Conservation (phyloP, 2,113 vertebrate genomes). For the Corynorhinus townsendii region DNA sequence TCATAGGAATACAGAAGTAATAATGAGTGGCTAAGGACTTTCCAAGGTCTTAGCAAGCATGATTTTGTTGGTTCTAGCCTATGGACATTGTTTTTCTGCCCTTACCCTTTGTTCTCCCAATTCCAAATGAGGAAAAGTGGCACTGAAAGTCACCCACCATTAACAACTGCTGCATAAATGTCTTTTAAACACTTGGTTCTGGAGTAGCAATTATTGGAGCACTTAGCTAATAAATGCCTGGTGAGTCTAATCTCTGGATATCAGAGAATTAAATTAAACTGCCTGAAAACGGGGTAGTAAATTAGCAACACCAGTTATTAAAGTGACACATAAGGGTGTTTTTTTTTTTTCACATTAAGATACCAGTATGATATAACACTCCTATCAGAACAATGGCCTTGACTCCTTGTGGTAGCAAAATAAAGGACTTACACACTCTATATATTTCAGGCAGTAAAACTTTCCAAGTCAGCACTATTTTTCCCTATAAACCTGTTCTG, state of each 20-base stretch:
- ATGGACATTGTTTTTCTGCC: background rate
- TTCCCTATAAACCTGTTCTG: conserved; percentile 11
- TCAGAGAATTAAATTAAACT: conserved; percentile 51
- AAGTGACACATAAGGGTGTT: conserved; percentile 17
- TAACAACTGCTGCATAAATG: conserved; percentile 20
- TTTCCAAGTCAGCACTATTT: conserved; percentile 24
- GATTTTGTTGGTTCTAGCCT: background rate
- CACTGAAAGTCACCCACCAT: background rate
- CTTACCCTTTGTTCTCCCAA: background rate
- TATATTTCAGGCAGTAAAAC: background rate
- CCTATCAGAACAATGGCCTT: background rate
- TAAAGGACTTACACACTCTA: background rate
- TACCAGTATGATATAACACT: background rate
- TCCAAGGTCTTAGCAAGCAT: background rate
- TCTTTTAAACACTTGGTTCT: conserved; percentile 38
- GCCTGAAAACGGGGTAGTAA: conserved; percentile 31
- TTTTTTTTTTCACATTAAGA: conserved; percentile 7
- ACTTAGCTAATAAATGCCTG: conserved; percentile 59
- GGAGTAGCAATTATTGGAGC: conserved; percentile 46
- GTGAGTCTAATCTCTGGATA: conserved; percentile 55
- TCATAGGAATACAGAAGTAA: background rate
- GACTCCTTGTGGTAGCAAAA: conserved; percentile 3
- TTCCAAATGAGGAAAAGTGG: background rate
- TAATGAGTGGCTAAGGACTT: background rate
- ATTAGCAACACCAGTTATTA: conserved; percentile 33